A percentile compares a stretch with the other conserved stretches of the same genome.
These are phyloP conservation scores for Erythrolamprus reginae DNA, from an alignment of 2,113 vertebrate species.

Conservation along the genomic window DNA sequence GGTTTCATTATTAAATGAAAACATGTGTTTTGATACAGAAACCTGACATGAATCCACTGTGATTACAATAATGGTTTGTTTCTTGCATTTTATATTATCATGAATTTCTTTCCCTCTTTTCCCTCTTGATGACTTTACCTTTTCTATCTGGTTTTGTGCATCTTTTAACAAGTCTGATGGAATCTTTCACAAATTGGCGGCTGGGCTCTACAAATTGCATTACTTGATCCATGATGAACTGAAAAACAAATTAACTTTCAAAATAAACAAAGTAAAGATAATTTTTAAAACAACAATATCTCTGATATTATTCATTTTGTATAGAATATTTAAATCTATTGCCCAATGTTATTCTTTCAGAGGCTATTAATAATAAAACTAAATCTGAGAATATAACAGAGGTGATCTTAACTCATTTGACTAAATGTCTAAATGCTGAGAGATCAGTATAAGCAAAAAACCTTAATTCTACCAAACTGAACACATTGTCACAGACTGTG, in stretches of 20 bases:
- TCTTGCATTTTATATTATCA: fast-evolving
- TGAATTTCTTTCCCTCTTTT: neutral
- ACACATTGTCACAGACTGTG: neutral
- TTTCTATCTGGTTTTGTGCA: slow-evolving; percentile 99
- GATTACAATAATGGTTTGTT: neutral
- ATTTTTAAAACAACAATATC: neutral
- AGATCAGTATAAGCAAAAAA: neutral
- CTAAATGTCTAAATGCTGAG: neutral
- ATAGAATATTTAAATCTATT: neutral
- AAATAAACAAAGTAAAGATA: neutral
- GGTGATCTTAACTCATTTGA: neutral
- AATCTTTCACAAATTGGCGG: slow-evolving; percentile 96
- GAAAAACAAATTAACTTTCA: neutral
- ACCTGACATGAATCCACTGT: fast-evolving
- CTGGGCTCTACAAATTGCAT: slow-evolving; percentile 98
- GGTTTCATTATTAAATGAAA: neutral
- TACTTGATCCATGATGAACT: slow-evolving; percentile 88
- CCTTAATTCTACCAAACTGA: neutral
- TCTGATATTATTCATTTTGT: neutral
- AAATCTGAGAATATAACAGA: neutral
- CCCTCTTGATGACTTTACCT: slow-evolving; percentile 68
- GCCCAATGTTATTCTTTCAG: neutral
- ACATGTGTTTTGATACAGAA: neutral
- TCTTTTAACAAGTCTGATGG: slow-evolving; percentile 95
- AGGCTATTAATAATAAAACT: neutral